phyloP scores from a whole-genome alignment of 1,140 invertebrate species.

The Theocolax elegans region DNA sequence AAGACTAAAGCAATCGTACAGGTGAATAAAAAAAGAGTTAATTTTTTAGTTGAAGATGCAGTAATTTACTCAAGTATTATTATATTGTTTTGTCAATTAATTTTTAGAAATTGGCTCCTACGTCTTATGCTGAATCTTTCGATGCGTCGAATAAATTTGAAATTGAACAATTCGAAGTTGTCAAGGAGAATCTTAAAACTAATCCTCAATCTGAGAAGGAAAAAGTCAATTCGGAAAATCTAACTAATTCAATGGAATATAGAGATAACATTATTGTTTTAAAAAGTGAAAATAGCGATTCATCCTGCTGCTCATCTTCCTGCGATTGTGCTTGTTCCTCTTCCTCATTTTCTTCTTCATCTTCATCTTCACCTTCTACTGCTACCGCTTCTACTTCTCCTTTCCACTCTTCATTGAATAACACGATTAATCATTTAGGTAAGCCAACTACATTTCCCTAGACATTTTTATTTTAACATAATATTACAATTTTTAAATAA shows the following conservation, averaged over 20 bases:
- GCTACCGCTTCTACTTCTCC: too few species aligned
- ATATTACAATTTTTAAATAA: too few species aligned
- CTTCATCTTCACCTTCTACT: too few species aligned
- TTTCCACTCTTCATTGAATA: too few species aligned
- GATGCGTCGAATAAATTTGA: conserved; percentile 9
- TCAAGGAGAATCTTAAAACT: conserved; percentile 26
- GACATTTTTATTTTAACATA: too few species aligned
- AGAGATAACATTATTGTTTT: not conserved
- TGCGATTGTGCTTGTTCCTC: not conserved
- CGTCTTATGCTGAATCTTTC: conserved; percentile 1
- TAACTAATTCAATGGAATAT: not conserved
- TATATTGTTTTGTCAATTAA: not conserved
- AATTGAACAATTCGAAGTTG: conserved; percentile 33
- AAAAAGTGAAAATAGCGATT: conserved; percentile 7
- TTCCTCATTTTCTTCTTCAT: conserved; percentile 8
- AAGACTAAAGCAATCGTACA: not conserved
- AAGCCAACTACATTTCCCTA: too few species aligned
- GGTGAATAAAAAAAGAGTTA: too few species aligned
- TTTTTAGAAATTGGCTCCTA: not conserved
- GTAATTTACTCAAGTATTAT: not conserved
- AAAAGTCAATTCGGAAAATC: not conserved
- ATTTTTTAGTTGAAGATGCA: not conserved
- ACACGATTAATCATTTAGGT: too few species aligned
- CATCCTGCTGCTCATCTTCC: conserved; percentile 4
- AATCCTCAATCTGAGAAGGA: not conserved